These are phyloP conservation scores for Steinernema scapterisci DNA, from an alignment of 2,888 invertebrate genomes.

Conservation along the genomic window DNA sequence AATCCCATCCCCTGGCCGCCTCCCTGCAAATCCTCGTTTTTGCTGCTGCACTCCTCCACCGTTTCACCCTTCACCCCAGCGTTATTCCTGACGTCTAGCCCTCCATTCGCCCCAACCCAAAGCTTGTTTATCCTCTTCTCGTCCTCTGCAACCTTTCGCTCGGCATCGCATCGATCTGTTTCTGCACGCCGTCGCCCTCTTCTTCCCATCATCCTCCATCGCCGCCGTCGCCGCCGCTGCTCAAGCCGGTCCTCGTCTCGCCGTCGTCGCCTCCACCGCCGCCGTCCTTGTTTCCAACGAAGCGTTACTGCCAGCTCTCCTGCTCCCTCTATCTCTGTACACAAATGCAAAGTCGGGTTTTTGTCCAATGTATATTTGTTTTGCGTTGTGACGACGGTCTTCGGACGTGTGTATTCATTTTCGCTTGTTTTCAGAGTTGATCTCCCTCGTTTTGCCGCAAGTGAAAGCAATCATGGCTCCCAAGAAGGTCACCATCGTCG, in stretches of 20 bases:
- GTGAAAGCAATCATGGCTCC: slow-evolving; percentile 29
- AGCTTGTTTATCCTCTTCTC: no score
- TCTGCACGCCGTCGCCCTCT: neutral
- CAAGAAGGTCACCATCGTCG: slow-evolving; percentile 54
- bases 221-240: neutral
- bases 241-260: neutral
- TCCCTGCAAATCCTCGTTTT: no score
- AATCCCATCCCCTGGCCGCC: no score
- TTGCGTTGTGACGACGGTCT: neutral
- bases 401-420: neutral
- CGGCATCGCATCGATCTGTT: no score
- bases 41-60: no score
- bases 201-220: neutral
- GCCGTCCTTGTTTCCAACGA: neutral
- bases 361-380: neutral
- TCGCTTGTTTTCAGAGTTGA: slow-evolving; percentile 10
- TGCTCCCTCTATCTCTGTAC: neutral
- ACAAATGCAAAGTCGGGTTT: slow-evolving; percentile 27
- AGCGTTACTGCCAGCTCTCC: neutral
- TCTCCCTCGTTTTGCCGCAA: neutral
- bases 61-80: no score
- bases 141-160: no score
- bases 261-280: neutral
- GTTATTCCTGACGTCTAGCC: no score
- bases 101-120: no score